These are phyloP conservation scores for Cenopis cana DNA, from an alignment of 2,888 invertebrate genomes.

Conservation along the genomic window DNA sequence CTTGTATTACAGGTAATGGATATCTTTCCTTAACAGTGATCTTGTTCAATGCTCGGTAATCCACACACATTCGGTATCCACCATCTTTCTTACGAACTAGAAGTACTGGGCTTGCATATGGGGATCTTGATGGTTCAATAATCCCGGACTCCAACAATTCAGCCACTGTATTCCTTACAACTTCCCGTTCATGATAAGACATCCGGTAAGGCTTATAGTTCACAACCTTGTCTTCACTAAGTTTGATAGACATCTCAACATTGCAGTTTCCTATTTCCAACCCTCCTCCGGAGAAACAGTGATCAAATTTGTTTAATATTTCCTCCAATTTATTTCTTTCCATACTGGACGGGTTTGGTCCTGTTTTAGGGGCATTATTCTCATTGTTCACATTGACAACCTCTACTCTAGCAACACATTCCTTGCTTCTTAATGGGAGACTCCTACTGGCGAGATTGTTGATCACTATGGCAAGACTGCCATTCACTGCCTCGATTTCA, in stretches of 20 bases:
- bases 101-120: slow-evolving; percentile 18
- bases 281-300: slow-evolving; percentile 43
- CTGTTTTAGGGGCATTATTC: not conserved
- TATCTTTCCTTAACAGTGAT: slow-evolving; percentile 45
- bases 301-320: slow-evolving; percentile 21
- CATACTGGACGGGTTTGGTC: not conserved
- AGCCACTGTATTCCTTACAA: slow-evolving; percentile 23
- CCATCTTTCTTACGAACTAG: slow-evolving; percentile 44
- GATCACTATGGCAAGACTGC: slow-evolving; percentile 32
- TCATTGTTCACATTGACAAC: not conserved
- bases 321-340: slow-evolving; percentile 10
- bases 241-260: slow-evolving; percentile 42
- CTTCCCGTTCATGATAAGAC: slow-evolving; percentile 39
- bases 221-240: slow-evolving; percentile 37
- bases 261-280: slow-evolving; percentile 40
- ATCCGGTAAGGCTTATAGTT: slow-evolving; percentile 36
- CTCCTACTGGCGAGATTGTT: slow-evolving; percentile 33
- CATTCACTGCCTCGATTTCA: slow-evolving; percentile 22
- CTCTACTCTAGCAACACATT: slow-evolving; percentile 38
- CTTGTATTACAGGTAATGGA: slow-evolving; percentile 44
- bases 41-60: slow-evolving; percentile 43
- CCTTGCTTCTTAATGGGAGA: slow-evolving; percentile 10
- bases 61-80: slow-evolving; percentile 42
- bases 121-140: slow-evolving; percentile 34
- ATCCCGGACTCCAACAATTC: slow-evolving; percentile 35